Evolutionary conservation across 2,888 invertebrate species (phyloP).

Genomic region (Ormyrus nitidulus): DNA sequence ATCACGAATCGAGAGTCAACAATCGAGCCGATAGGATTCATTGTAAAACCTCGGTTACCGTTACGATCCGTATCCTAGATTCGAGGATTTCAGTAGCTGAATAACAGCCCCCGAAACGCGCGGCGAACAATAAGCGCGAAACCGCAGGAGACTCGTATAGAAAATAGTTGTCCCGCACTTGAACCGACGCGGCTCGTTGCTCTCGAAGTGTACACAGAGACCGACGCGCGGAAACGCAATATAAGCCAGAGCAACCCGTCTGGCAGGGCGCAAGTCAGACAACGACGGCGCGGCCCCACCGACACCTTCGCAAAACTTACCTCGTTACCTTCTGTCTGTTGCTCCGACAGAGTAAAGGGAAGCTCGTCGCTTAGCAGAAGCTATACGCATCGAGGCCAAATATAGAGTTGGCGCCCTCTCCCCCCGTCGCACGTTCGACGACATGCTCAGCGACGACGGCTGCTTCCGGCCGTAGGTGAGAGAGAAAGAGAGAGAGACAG

Average conservation of each 20-base stretch:
- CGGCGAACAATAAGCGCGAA: no score
- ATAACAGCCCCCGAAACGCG: no score
- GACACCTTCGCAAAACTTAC: constrained; percentile 4
- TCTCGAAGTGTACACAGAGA: not conserved
- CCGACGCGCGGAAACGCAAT: not conserved
- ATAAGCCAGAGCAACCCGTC: not conserved
- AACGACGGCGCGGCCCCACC: not conserved
- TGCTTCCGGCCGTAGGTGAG: no score
- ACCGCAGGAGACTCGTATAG: not conserved
- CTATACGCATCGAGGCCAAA: not conserved
- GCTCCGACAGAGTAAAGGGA: not conserved
- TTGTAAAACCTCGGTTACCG: no score
- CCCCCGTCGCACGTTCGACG: no score
- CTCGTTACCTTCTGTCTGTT: not conserved
- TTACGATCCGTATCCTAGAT: no score
- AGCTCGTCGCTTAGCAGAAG: not conserved
- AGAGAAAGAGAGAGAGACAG: no score
- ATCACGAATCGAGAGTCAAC: no score
- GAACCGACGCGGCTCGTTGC: not conserved
- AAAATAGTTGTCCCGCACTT: not conserved
- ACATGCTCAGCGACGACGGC: no score
- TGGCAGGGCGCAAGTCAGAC: not conserved
- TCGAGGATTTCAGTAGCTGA: no score
- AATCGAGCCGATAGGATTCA: no score
- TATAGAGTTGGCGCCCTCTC: no score